Conservation (phyloP, 2,888 invertebrate genomes). For the Mesorhabditis belari region DNA sequence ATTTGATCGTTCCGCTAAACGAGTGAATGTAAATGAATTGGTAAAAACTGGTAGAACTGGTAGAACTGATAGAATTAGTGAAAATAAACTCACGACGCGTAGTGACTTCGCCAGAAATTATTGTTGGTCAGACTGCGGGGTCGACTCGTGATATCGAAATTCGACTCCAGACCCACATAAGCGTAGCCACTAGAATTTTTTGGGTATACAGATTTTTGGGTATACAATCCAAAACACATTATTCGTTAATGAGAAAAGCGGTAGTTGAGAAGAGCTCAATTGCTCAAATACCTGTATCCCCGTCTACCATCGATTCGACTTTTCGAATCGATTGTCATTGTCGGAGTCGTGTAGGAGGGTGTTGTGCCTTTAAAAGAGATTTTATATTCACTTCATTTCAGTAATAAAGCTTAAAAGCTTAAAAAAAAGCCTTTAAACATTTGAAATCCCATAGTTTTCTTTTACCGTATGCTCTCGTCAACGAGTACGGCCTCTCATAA, state of each 20-base stretch:
- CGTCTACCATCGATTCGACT: conserved; percentile 33
- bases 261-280: background rate
- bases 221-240: background rate
- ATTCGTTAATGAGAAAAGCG: background rate
- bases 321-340: conserved; percentile 36
- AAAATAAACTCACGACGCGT: background rate
- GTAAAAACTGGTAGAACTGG: background rate
- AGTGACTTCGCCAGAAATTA: conserved; percentile 18
- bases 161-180: conserved; percentile 39
- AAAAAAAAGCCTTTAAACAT: background rate
- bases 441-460: conserved; percentile 11
- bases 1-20: background rate
- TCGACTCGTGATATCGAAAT: conserved; percentile 44
- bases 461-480: conserved; percentile 31
- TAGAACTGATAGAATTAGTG: too few species aligned
- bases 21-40: background rate
- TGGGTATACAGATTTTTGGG: conserved; percentile 39
- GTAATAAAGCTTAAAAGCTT: background rate
- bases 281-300: conserved; percentile 15
- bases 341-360: conserved; percentile 21
- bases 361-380: background rate
- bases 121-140: conserved; percentile 28
- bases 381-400: background rate
- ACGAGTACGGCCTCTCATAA: conserved; percentile 46
- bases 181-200: conserved; percentile 41